These are phyloP conservation scores for Drosophila tropicalis DNA, from an alignment of 1,140 invertebrate genomes.

Conservation along the genomic window DNA sequence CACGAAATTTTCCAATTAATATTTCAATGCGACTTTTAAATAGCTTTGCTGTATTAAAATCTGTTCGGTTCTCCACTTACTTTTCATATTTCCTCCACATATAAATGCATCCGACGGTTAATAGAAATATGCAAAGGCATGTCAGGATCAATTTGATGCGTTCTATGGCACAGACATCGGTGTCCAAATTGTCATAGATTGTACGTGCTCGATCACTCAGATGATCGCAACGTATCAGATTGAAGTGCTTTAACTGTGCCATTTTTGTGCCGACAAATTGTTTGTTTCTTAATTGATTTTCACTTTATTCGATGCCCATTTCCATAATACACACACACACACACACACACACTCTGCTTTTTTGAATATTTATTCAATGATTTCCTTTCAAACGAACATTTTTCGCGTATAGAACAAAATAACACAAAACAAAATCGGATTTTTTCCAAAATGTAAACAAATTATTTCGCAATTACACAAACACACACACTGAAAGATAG, in stretches of 20 bases:
- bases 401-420: constrained; percentile 31
- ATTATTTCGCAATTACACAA: constrained; percentile 70
- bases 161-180: constrained; percentile 67
- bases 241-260: constrained; percentile 44
- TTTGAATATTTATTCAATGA: constrained; percentile 22
- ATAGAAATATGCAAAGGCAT: constrained; percentile 41
- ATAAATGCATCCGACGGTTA: constrained; percentile 46
- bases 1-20: constrained; percentile 55
- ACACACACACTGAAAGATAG: constrained; percentile 4
- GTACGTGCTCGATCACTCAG: constrained; percentile 44
- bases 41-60: constrained; percentile 26
- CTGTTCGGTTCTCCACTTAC: constrained; percentile 44
- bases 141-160: constrained; percentile 54
- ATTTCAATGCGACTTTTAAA: constrained; percentile 30
- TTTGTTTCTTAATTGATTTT: constrained; percentile 33
- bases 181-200: constrained; percentile 59
- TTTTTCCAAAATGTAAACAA: constrained; percentile 68
- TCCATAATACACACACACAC: constrained; percentile 39
- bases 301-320: constrained; percentile 27
- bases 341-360: constrained; percentile 22
- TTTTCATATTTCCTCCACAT: constrained; percentile 57
- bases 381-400: constrained; percentile 32
- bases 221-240: constrained; percentile 65
- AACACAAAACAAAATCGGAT: constrained; percentile 37
- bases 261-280: constrained; percentile 38